Percentiles rank a stretch among this genome's conserved stretches.
Conservation (phyloP, 2,888 invertebrate genomes). For the Tiliacea aurago region DNA sequence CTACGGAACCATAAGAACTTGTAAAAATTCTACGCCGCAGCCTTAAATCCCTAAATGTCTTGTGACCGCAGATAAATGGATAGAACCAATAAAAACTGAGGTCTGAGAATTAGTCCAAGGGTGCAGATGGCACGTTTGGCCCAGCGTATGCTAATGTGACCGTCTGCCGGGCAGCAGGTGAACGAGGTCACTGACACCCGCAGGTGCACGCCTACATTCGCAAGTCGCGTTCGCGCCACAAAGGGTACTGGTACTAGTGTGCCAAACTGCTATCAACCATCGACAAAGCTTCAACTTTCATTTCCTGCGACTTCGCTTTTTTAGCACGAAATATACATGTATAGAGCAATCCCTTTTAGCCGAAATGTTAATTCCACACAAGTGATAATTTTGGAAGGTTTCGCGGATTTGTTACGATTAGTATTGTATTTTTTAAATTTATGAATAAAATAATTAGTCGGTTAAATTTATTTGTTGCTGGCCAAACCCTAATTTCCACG, state of each 20-base stretch:
- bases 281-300: conserved; percentile 71
- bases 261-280: conserved; percentile 45
- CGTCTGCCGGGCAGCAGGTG: conserved; percentile 83
- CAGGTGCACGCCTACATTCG: conserved; percentile 76
- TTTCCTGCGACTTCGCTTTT: conserved; percentile 68
- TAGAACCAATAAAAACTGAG: conserved; percentile 30
- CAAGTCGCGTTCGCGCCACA: conserved; percentile 63
- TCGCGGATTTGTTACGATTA: not conserved
- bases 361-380: conserved; percentile 1
- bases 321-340: conserved; percentile 8
- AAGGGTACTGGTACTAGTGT: conserved; percentile 61
- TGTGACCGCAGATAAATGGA: conserved; percentile 16
- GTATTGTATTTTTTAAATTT: not conserved
- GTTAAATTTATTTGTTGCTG: not conserved
- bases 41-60: not conserved
- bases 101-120: conserved; percentile 55
- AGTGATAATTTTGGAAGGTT: not conserved
- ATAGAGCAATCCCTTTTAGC: not conserved
- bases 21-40: not conserved
- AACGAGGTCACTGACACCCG: conserved; percentile 84
- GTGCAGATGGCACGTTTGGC: conserved; percentile 67
- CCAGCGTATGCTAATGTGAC: conserved; percentile 78
- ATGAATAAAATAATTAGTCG: not conserved
- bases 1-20: too few species aligned
- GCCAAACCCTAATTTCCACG: not conserved